Conservation (phyloP, 2,797 vertebrate species). For the Furcifer pardalis region DNA sequence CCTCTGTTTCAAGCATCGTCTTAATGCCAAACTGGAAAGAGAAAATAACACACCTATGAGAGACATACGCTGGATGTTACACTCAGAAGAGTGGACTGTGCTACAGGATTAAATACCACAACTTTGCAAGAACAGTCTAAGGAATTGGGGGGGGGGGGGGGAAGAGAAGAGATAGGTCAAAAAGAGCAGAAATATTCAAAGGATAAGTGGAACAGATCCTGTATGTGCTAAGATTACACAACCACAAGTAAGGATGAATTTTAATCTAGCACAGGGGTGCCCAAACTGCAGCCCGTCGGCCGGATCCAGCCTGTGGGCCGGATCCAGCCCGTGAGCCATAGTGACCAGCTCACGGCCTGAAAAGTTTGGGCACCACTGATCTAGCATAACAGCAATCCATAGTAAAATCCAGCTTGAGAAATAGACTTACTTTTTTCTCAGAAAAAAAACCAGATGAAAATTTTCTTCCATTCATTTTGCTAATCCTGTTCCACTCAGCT, state of each 20-base stretch:
- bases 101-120: neutral
- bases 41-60: neutral
- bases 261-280: too few species aligned
- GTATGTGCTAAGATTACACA: neutral
- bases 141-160: neutral
- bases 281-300: too few species aligned
- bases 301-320: too few species aligned
- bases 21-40: conserved; percentile 85
- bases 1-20: conserved; percentile 85
- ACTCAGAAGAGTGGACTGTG: neutral
- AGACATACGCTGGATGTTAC: neutral
- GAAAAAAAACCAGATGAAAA: neutral
- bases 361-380: too few species aligned
- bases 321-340: too few species aligned
- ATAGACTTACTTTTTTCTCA: neutral
- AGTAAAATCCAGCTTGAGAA: neutral
- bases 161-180: neutral
- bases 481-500: neutral
- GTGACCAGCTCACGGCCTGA: too few species aligned
- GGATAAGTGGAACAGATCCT: neutral
- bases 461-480: too few species aligned
- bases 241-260: neutral
- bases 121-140: neutral
- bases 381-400: neutral
- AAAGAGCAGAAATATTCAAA: neutral